These are phyloP conservation scores for Oryzias sinensis DNA, from an alignment of 2,797 vertebrate species.

Conservation along the genomic window DNA sequence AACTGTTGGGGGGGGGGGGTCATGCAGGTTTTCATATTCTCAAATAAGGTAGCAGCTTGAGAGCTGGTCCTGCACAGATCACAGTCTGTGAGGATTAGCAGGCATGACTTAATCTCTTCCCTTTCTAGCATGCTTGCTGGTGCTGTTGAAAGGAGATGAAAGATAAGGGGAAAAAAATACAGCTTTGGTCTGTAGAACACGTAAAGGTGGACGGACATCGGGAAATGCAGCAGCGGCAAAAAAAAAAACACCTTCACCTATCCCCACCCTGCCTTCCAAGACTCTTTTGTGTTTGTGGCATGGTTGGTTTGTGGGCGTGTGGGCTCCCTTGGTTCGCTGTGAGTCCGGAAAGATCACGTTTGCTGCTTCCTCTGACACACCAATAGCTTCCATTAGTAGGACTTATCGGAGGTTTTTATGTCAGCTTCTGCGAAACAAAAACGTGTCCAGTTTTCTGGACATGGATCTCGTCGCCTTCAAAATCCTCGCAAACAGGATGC, in stretches of 20 bases:
- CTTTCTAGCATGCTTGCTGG: slow-evolving; percentile 57
- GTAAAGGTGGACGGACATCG: slow-evolving; percentile 3
- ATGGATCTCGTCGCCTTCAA: slow-evolving; percentile 1
- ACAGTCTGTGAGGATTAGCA: slow-evolving; percentile 74
- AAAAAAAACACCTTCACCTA: slow-evolving; percentile 21
- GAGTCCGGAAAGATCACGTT: slow-evolving; percentile 24
- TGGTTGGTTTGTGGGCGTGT: not conserved
- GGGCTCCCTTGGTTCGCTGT: slow-evolving; percentile 2
- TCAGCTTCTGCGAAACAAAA: not conserved
- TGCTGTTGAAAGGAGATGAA: slow-evolving; percentile 57
- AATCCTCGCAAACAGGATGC: slow-evolving; percentile 2
- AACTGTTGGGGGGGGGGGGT: slow-evolving; percentile 44
- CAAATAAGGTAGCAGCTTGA: slow-evolving; percentile 45
- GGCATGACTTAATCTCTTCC: slow-evolving; percentile 74
- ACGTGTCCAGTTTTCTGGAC: not conserved
- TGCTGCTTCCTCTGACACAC: slow-evolving; percentile 14
- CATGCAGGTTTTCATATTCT: slow-evolving; percentile 36
- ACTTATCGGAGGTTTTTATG: slow-evolving; percentile 37
- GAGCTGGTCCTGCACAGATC: slow-evolving; percentile 65
- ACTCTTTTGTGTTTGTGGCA: slow-evolving; percentile 12
- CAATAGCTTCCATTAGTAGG: slow-evolving; percentile 46
- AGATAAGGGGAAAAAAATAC: slow-evolving; percentile 27
- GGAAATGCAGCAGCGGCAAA: slow-evolving; percentile 4
- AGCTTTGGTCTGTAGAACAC: not conserved
- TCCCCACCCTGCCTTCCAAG: slow-evolving; percentile 21